Conservation (phyloP, 2,888 invertebrate genomes). For the Nomada ferruginata region DNA sequence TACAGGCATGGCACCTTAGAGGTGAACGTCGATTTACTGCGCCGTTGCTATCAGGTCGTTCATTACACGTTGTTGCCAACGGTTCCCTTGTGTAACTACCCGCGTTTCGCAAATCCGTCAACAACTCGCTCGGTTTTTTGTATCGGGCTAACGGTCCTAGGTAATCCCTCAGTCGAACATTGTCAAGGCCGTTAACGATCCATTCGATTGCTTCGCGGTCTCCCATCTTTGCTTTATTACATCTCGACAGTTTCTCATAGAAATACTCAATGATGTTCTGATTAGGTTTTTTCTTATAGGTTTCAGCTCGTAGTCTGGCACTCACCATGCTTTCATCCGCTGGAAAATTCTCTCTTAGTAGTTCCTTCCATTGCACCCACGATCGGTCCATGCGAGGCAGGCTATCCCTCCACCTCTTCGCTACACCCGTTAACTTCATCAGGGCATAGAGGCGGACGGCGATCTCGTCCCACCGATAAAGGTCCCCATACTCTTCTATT, state of each 20-base stretch:
- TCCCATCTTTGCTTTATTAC: conserved; percentile 29
- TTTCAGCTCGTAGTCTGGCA: conserved; percentile 52
- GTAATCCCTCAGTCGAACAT: conserved; percentile 46
- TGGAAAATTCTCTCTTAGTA: conserved; percentile 10
- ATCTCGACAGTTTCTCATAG: conserved; percentile 64
- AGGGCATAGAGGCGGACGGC: too few species aligned
- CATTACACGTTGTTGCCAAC: not conserved
- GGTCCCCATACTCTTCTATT: too few species aligned
- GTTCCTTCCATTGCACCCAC: conserved; percentile 6
- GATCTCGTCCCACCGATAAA: too few species aligned
- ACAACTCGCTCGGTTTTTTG: conserved; percentile 18
- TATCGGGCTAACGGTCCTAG: conserved; percentile 61
- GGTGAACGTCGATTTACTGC: not conserved
- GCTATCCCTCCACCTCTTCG: conserved; percentile 67
- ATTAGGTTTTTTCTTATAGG: conserved; percentile 48
- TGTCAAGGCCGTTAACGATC: not conserved
- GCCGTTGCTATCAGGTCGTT: not conserved
- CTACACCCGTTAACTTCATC: too few species aligned
- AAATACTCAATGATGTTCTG: conserved; percentile 62
- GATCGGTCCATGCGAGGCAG: conserved; percentile 34
- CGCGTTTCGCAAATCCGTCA: not conserved
- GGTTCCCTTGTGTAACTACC: not conserved
- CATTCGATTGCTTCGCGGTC: conserved; percentile 10
- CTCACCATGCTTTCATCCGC: conserved; percentile 21
- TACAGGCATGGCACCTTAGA: conserved; percentile 1